Base-by-base conservation (phyloP, 2,888 invertebrate genomes). In the Salticus scenicus region DNA sequence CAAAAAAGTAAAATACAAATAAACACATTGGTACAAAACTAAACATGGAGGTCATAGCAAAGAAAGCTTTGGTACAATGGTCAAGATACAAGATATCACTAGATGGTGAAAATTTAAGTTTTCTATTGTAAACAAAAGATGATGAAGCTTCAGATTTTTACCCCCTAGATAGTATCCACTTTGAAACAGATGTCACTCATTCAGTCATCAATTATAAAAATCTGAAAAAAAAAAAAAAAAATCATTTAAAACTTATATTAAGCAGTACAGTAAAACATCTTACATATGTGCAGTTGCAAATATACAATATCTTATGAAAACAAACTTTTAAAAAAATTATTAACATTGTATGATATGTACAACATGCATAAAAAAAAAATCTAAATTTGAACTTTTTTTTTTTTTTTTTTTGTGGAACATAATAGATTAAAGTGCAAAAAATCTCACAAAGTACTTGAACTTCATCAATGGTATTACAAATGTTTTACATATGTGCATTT, bases 11-110 rank as follows among this genome's bases (percentile, higher is more conserved):
- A 76, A 77, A 66, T 73, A 77, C 51, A 83, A 84, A 83, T 73
- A 84, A 69, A 75, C 41, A 30, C 30, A 57, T 73, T 41, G 51
- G 57, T 71, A 76, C 71, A 77, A 51, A 66, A 74, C 74, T 74
- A 76, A 84, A 84, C 41, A 74, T 69, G 67, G 69, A 80, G 70
- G 78, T 67, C 71, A n/a, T n/a, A 73, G 77, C 83, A 84, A 84
- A 83, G 81, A 83, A 83, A 83, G 82, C 82, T 83, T 83, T 83
- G 82, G 82, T 83, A 83, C 71, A 82, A 76, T 72, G 76, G n/a
- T 71, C 75, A 31, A 63, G 64, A 82, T 17, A 41, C 81, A 82
- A 42, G 42, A 76, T 47, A 42, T 75, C 57, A 74, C 69, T 73
- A 24, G 75, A 81, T 70, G 42, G 70, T 42, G 67, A 81, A 81